Percentiles rank a stretch among this genome's conserved stretches.
Evolutionary conservation across 2,113 vertebrate genomes (phyloP).

Genomic region (Muntiacus muntjak): DNA sequence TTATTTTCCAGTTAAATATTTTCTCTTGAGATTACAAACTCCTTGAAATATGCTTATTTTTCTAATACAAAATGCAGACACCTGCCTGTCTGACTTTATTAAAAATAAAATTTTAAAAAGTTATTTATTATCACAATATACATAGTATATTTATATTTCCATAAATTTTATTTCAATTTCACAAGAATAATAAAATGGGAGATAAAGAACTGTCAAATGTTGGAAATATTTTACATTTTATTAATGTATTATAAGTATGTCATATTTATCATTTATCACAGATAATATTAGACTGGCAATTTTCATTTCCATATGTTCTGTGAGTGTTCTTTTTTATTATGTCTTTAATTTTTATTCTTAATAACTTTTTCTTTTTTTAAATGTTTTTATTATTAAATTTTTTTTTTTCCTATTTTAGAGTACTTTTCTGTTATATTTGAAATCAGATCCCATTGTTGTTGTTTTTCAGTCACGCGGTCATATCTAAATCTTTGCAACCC

Average conservation of each 20-base stretch:
- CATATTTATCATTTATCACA: constrained; percentile 6
- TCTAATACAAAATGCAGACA: background rate
- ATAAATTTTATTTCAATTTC: background rate
- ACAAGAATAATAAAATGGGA: background rate
- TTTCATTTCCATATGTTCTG: background rate
- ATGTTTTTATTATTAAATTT: background rate
- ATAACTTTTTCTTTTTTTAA: background rate
- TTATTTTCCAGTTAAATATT: background rate
- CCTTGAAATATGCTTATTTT: background rate
- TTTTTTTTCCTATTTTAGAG: background rate
- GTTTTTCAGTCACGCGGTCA: background rate
- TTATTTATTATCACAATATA: background rate
- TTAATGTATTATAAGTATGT: background rate
- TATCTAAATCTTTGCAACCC: background rate
- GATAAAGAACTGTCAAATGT: background rate
- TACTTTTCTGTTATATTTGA: background rate
- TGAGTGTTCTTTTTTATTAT: background rate
- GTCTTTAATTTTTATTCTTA: background rate
- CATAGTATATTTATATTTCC: background rate
- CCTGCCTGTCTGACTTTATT: background rate
- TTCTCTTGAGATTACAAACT: background rate
- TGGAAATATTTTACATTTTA: background rate
- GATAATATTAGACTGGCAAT: background rate
- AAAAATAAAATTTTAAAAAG: background rate
- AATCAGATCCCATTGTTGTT: background rate